Evolutionary conservation across 2,113 vertebrate genomes (phyloP).

Genomic region (Mionectes macconnelli): DNA sequence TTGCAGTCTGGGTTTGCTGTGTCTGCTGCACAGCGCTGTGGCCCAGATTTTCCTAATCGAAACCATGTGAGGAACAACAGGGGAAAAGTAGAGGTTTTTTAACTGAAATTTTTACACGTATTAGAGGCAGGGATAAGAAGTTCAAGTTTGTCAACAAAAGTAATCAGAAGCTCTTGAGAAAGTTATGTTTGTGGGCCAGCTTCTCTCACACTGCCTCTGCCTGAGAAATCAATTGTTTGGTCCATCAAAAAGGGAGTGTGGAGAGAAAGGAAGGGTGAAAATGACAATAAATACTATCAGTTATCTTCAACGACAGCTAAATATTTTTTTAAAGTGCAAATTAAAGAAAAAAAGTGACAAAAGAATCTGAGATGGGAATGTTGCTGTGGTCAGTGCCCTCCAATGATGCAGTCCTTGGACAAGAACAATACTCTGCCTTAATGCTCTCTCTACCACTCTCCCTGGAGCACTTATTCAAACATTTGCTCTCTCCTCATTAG

Average conservation of each 20-base stretch:
- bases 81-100: neutral
- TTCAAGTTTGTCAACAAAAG: neutral
- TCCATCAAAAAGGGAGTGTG: neutral
- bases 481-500: neutral
- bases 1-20: neutral
- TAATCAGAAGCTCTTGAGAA: neutral
- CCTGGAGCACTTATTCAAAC: neutral
- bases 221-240: neutral
- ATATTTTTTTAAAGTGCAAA: neutral
- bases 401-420: neutral
- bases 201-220: neutral
- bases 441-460: neutral
- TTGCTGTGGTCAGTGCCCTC: neutral
- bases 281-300: neutral
- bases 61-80: neutral
- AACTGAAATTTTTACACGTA: neutral
- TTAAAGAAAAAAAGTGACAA: neutral
- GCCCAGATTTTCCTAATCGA: neutral
- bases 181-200: fast-evolving
- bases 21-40: neutral
- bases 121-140: neutral
- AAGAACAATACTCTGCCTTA: neutral
- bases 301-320: neutral
- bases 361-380: neutral
- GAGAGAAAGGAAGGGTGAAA: neutral